phyloP scores from a whole-genome alignment of 2,888 invertebrate genomes.

The Scaptomyza flava region DNA sequence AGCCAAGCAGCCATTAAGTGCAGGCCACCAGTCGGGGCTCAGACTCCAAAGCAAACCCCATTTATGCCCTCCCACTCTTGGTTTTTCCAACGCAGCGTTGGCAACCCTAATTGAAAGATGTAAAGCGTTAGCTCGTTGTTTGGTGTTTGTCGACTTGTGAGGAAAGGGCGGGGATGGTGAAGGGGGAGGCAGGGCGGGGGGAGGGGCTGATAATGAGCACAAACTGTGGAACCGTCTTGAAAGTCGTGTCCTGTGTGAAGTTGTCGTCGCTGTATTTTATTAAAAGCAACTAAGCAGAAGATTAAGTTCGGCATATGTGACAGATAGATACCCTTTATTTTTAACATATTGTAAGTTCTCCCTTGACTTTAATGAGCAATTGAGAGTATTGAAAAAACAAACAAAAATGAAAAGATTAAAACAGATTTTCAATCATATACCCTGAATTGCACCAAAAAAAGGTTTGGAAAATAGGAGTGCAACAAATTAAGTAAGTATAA shows the following conservation, averaged over 20 bases:
- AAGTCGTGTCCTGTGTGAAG: constrained; percentile 47
- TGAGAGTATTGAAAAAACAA: too few species aligned
- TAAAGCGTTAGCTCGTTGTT: constrained; percentile 64
- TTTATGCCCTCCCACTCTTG: neutral
- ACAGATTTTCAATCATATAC: too few species aligned
- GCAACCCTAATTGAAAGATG: constrained; percentile 65
- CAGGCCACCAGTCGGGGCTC: constrained; percentile 36
- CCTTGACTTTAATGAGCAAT: too few species aligned
- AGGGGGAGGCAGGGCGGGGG: neutral
- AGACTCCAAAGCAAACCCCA: constrained; percentile 4
- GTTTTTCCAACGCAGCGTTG: constrained; percentile 22
- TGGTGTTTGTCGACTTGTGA: constrained; percentile 2
- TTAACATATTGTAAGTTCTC: too few species aligned
- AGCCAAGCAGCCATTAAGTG: constrained; percentile 39
- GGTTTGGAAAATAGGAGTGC: too few species aligned
- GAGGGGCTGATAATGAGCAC: constrained; percentile 53
- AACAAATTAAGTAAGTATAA: too few species aligned
- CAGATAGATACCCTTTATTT: constrained; percentile 8
- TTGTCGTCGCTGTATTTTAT: constrained; percentile 45
- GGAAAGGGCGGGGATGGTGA: neutral
- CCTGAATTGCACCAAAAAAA: too few species aligned
- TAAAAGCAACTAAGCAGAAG: constrained; percentile 32
- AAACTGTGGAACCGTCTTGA: constrained; percentile 46
- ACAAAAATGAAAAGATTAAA: too few species aligned
- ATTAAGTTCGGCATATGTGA: neutral